phyloP scores from a whole-genome alignment of 2,113 vertebrate genomes.

The Oostethus manadensis region DNA sequence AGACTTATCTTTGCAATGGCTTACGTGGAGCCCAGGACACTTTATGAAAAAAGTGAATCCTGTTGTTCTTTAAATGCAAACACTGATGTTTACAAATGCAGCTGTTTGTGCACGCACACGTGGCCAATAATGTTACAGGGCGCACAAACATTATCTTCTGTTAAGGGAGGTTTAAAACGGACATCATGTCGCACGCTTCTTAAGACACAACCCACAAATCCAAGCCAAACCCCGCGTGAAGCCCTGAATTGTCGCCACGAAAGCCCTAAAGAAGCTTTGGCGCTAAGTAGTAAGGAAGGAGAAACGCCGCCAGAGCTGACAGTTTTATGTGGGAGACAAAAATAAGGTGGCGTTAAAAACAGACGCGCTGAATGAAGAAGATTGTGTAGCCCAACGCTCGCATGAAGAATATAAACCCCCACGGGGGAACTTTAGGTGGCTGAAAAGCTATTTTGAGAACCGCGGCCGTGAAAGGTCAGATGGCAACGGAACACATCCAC shows the following conservation, averaged over 20 bases:
- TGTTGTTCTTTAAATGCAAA: too few species aligned
- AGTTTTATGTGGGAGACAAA: slow-evolving; percentile 13
- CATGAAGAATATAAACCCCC: slow-evolving; percentile 14
- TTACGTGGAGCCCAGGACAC: too few species aligned
- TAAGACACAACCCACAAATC: too few species aligned
- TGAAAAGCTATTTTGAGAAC: slow-evolving; percentile 10
- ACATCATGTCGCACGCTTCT: too few species aligned
- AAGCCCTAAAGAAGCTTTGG: not conserved
- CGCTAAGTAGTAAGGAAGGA: not conserved
- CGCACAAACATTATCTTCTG: too few species aligned
- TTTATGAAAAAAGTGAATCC: too few species aligned
- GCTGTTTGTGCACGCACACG: too few species aligned
- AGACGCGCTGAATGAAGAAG: slow-evolving; percentile 15
- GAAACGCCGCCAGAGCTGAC: slow-evolving; percentile 5
- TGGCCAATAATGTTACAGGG: too few species aligned
- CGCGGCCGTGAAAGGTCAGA: not conserved
- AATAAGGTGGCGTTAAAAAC: slow-evolving; percentile 19
- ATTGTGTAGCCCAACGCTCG: slow-evolving; percentile 14
- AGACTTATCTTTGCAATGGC: too few species aligned
- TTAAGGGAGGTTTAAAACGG: too few species aligned
- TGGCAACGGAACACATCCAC: slow-evolving; percentile 6
- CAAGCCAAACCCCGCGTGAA: too few species aligned
- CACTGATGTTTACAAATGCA: too few species aligned
- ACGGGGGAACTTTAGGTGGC: not conserved
- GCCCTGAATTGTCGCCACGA: not conserved